These are phyloP conservation scores for Mamestra configurata DNA, from an alignment of 1,140 invertebrate species.

Conservation along the genomic window DNA sequence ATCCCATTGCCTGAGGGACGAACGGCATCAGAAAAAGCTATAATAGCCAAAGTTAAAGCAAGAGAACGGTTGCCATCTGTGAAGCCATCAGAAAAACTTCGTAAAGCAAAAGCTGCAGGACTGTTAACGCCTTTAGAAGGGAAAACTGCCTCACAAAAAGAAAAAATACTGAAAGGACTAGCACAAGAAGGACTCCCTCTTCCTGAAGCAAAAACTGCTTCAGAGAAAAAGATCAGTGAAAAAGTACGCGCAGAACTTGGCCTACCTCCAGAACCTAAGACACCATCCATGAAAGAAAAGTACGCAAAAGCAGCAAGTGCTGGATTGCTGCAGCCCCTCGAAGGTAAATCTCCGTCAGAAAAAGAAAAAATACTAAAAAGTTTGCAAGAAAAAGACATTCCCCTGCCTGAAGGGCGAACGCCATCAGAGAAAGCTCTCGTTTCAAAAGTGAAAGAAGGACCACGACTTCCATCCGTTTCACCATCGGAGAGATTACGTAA, in stretches of 20 bases:
- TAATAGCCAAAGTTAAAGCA: neutral
- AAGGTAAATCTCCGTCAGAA: slow-evolving; percentile 54
- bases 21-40: neutral
- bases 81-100: neutral
- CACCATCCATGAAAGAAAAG: slow-evolving; percentile 55
- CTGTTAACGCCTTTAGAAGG: neutral
- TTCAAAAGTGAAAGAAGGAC: slow-evolving; percentile 33
- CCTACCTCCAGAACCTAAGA: slow-evolving; percentile 55
- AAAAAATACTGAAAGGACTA: slow-evolving; percentile 64
- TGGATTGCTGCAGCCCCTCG: slow-evolving; percentile 59
- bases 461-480: neutral
- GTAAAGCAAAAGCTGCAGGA: neutral
- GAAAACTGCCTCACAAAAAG: slow-evolving; percentile 53
- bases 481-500: slow-evolving; percentile 48
- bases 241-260: slow-evolving; percentile 55
- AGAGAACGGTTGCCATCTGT: neutral
- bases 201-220: slow-evolving; percentile 62
- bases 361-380: slow-evolving; percentile 53
- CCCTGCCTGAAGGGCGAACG: slow-evolving; percentile 50
- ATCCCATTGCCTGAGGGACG: neutral
- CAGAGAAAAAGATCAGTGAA: slow-evolving; percentile 66
- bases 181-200: slow-evolving; percentile 60
- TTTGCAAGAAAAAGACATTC: slow-evolving; percentile 41
- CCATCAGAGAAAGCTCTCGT: slow-evolving; percentile 53
- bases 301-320: slow-evolving; percentile 53